Evolutionary conservation across 2,797 vertebrate genomes (phyloP).

Genomic region (Dallia pectoralis): DNA sequence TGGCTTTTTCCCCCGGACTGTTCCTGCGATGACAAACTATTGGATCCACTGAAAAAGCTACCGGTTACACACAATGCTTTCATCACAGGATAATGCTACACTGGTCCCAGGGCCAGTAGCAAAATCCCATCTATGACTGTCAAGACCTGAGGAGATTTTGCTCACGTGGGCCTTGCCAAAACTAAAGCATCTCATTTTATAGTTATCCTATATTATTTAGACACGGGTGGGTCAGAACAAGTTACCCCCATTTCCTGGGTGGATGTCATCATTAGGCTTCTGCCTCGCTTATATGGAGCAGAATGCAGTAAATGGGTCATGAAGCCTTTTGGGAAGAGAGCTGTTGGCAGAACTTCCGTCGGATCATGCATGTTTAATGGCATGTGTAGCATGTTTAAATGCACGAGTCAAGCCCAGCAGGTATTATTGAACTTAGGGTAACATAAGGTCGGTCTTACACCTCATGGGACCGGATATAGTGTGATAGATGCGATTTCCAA

Average conservation of each 20-base stretch:
- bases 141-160: not conserved
- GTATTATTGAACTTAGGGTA: not conserved
- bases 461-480: not conserved
- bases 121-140: not conserved
- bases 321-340: conserved; percentile 5
- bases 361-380: conserved; percentile 22
- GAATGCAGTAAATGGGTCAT: conserved; percentile 18
- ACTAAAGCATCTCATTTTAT: not conserved
- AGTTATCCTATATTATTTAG: not conserved
- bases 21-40: not conserved
- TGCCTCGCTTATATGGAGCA: conserved; percentile 4
- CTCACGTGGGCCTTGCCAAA: not conserved
- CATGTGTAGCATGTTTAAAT: conserved; percentile 17
- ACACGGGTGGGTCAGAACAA: not conserved
- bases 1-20: not conserved
- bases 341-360: conserved; percentile 2
- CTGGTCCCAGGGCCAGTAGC: not conserved
- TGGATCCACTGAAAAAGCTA: conserved; percentile 1
- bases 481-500: not conserved
- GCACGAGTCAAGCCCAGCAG: not conserved
- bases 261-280: not conserved
- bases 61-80: not conserved
- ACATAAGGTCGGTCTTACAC: not conserved
- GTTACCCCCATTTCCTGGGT: not conserved
- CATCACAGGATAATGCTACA: too few species aligned